Percentiles rank a stretch among this genome's conserved stretches.
phyloP scores from a whole-genome alignment of 2,888 invertebrate species.

The Venusia cambrica region DNA sequence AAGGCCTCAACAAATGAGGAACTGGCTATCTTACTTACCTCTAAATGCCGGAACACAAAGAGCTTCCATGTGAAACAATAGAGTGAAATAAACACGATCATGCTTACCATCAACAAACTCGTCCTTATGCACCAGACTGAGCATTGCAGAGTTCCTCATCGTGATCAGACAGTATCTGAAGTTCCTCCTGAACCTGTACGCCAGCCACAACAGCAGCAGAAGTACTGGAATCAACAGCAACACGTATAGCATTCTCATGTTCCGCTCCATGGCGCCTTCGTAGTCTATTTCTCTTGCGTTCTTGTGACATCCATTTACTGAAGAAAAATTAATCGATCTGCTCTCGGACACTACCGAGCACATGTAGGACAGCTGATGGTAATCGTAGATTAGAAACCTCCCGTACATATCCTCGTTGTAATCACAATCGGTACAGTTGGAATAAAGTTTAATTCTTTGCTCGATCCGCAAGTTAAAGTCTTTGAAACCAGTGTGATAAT shows the following conservation, averaged over 20 bases:
- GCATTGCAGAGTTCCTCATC: slow-evolving; percentile 78
- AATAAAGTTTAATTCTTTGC: slow-evolving; percentile 32
- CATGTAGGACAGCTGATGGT: slow-evolving; percentile 34
- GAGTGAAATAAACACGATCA: no score
- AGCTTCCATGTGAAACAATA: no score
- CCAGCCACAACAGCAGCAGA: slow-evolving; percentile 37
- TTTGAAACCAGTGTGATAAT: slow-evolving; percentile 41
- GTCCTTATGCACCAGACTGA: slow-evolving; percentile 77
- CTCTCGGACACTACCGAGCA: slow-evolving; percentile 46
- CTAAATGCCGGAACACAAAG: no score
- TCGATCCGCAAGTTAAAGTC: slow-evolving; percentile 41
- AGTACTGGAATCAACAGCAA: slow-evolving; percentile 42
- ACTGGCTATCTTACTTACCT: no score
- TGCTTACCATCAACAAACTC: slow-evolving; percentile 51
- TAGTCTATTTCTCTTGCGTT: slow-evolving; percentile 30
- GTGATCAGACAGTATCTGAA: slow-evolving; percentile 81
- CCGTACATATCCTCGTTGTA: slow-evolving; percentile 32
- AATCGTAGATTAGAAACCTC: slow-evolving; percentile 49
- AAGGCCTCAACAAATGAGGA: no score
- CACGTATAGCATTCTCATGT: slow-evolving; percentile 35
- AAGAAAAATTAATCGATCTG: slow-evolving; percentile 29
- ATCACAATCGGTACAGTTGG: slow-evolving; percentile 28
- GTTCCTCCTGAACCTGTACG: slow-evolving; percentile 66
- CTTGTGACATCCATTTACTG: slow-evolving; percentile 39
- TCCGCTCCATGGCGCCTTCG: slow-evolving; percentile 27